Conservation (phyloP, 2,113 vertebrate genomes). For the Morone saxatilis region DNA sequence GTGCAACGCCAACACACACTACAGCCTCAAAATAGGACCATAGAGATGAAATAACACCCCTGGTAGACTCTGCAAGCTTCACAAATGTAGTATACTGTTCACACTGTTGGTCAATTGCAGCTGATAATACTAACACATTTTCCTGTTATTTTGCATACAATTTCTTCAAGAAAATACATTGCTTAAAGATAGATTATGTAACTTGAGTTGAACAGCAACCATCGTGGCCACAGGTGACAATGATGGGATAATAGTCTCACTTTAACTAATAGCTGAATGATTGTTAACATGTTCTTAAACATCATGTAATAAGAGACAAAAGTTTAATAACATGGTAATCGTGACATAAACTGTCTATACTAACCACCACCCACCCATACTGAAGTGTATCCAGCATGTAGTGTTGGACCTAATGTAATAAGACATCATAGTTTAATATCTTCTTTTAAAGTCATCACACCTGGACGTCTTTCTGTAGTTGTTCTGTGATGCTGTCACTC, state of each 20-base stretch:
- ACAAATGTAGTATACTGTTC: neutral
- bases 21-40: neutral
- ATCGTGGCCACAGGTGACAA: neutral
- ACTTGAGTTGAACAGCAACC: neutral
- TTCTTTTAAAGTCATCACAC: slow-evolving; percentile 39
- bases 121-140: neutral
- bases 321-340: neutral
- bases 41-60: neutral
- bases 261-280: no score
- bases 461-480: slow-evolving; percentile 21
- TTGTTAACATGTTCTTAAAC: neutral
- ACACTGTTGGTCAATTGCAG: neutral
- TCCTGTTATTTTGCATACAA: neutral
- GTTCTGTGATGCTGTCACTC: slow-evolving; percentile 50
- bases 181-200: neutral
- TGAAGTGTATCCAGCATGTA: neutral
- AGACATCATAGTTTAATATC: slow-evolving; percentile 17
- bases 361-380: no score
- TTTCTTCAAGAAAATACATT: neutral
- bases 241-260: neutral
- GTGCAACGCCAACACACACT: neutral
- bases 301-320: neutral
- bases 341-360: neutral
- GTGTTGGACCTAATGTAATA: neutral
- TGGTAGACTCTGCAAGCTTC: neutral